These are phyloP conservation scores for Ferdinandea cuprea DNA, from an alignment of 2,888 invertebrate species.

Conservation along the genomic window DNA sequence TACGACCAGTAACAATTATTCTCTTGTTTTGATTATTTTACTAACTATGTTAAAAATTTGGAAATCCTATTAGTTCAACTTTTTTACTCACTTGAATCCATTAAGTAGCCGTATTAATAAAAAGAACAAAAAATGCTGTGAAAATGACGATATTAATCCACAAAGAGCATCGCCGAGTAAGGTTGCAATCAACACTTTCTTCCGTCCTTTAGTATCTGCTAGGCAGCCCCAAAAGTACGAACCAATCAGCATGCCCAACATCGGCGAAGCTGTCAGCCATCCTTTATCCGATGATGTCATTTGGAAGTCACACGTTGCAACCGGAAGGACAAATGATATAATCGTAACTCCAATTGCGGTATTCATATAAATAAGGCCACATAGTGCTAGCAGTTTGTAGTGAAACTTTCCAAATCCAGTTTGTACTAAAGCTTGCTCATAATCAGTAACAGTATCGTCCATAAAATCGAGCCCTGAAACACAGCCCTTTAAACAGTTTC, in stretches of 20 bases:
- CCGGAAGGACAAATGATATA: conserved; percentile 92
- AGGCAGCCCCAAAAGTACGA: conserved; percentile 94
- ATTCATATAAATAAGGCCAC: conserved; percentile 92
- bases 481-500: conserved; percentile 49
- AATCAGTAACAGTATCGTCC: conserved; percentile 80
- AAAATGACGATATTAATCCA: conserved; percentile 89
- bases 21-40: too few relatives aligned
- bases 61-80: too few relatives aligned
- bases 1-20: too few relatives aligned
- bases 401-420: conserved; percentile 93
- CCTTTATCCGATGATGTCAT: conserved; percentile 92
- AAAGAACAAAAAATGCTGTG: conserved; percentile 89
- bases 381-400: conserved; percentile 88
- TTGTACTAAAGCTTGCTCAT: conserved; percentile 80
- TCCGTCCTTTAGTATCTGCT: conserved; percentile 92
- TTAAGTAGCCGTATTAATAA: conserved; percentile 89
- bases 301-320: conserved; percentile 91
- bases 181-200: conserved; percentile 88
- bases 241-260: conserved; percentile 92
- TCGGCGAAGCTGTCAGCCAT: conserved; percentile 90
- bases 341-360: conserved; percentile 92
- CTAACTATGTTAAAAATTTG: too few relatives aligned
- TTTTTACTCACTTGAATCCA: conserved; percentile 91
- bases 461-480: conserved; percentile 80
- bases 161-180: conserved; percentile 89